Conservation (phyloP, 2,888 invertebrate species). For the Heteromyza rotundicornis region DNA sequence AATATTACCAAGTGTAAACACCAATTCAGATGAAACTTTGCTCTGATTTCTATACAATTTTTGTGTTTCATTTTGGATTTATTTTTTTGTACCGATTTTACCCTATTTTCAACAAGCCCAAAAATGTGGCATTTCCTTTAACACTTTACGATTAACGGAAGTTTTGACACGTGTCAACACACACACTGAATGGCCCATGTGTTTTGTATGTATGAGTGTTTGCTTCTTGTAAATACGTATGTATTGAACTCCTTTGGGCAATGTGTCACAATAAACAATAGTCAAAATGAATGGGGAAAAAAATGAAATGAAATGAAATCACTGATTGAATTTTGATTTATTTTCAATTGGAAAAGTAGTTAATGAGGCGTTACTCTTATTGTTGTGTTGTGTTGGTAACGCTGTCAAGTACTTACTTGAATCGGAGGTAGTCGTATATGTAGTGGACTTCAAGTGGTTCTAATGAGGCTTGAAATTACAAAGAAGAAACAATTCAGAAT, state of each 20-base stretch:
- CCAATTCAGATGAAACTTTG: too few species aligned
- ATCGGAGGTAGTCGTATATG: background rate
- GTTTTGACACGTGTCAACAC: slow-evolving; percentile 59
- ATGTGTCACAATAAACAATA: slow-evolving; percentile 47
- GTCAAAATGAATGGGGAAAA: slow-evolving; percentile 36
- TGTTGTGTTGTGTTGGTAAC: background rate
- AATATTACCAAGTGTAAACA: too few species aligned
- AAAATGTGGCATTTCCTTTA: slow-evolving; percentile 24
- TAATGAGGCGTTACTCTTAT: background rate
- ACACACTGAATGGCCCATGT: too few species aligned
- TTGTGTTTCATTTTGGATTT: too few species aligned
- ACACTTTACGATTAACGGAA: slow-evolving; percentile 40
- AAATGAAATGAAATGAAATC: slow-evolving; percentile 24
- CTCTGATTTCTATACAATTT: too few species aligned
- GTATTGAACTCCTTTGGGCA: slow-evolving; percentile 31
- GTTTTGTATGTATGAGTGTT: slow-evolving; percentile 13
- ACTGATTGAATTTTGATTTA: slow-evolving; percentile 58
- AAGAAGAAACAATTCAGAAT: too few species aligned
- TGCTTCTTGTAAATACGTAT: slow-evolving; percentile 13
- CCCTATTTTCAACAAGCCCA: slow-evolving; percentile 29
- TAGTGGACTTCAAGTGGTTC: background rate
- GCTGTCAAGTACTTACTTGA: background rate
- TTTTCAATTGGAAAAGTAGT: slow-evolving; percentile 24
- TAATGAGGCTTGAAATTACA: too few species aligned
- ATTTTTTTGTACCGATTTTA: slow-evolving; percentile 43